Base-by-base conservation (phyloP, 2,113 vertebrate species). In the Salvelinus namaycush region DNA sequence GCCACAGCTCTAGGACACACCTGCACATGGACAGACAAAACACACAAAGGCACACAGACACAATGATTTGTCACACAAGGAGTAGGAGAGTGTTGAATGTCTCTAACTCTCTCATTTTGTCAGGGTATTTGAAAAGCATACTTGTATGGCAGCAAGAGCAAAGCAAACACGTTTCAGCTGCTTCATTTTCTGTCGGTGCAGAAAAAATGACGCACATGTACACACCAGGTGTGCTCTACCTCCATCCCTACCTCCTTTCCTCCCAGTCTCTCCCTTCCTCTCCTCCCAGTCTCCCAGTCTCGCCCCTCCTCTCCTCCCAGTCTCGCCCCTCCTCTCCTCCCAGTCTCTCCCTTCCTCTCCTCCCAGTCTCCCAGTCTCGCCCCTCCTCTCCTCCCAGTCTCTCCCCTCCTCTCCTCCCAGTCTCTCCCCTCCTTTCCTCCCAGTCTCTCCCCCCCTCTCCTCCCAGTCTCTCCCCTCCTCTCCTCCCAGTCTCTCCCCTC, bases 141-240 rank as follows among this genome's bases (percentile, higher is more conserved):
- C 9, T 44, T 44, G 39, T 1, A 16, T 14, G 67, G 11, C 13
- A 22, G 26, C 26, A 8, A 54, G 16, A 54, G 51, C 1, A 54
- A 54, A 18, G 51, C 1, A 18, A 54, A 18, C 54, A 29, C 65
- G 6, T 29, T 26, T 67, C 5, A 39, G 29, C 49, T 54, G 76
- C 13, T 0, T 20, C 0, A 6, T 44, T 44, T 34, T 20, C 31
- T 31, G 9, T 11, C 26, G 1, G n/a, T 76, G 77, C 77, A 74
- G 75, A 72, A 69, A 77, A 76, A 6, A 31, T 48, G 57, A 72
- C 67, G 27, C 74, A 87, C 87, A 83, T 82, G 81, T 80, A 83
- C 74, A 44, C 67, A 48, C 72, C 76, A 70, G 73, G 73, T 77
- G 72, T 64, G 51, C 8, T 12, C 11, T 67, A 14, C 49, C 20